Evolutionary conservation across 2,113 vertebrate genomes (phyloP), one percentile per base, ranked within the genome.

Genomic region (Leucopsar rothschildi): DNA sequence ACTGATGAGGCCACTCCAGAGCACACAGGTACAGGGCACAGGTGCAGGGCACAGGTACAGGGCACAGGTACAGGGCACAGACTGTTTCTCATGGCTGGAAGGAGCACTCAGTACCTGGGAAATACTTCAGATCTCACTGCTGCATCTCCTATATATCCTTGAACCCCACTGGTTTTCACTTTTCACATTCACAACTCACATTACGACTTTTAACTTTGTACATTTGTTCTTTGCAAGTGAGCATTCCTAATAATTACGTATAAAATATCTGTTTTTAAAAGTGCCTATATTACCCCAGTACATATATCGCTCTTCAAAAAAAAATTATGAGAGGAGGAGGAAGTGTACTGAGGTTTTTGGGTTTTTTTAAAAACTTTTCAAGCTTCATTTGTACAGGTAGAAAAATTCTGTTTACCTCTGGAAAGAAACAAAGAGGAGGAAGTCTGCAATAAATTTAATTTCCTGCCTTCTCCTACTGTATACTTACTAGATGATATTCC

Each of bases 371-470:
- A 18, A 70, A 42, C 10, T 9, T 39, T 53, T 40, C 10, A 49
- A 45, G 11, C 15, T 66, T 82, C 35, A 14, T 2, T 55, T 23
- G 22, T 4, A 65, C 24, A 31, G 50, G 47, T 24, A 9, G 37
- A 72, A 65, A 75, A 33, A 29, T 61, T 82, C 13, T 69, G 12
- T 27, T 73, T 92, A 60, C 28, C 64, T 87, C 68, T 52, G 24
- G 12, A 92, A 90, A 86, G 10, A 42, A 57, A 45, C 23, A 40
- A 93, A 96, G 55, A 57, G 13, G 19, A 92, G 16, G n/a, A 61
- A 76, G 23, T n/a, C 40, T 78, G 44, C 40, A 93, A 81, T 81
- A 85, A 66, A 84, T 65, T 88, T 93, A 86, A 96, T 93, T 96
- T 90, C 76, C 61, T 45, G 28, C 70, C 88, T 70, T 66, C 78